phyloP scores from a whole-genome alignment of 1,140 invertebrate genomes.

The Pomacea maculata region DNA sequence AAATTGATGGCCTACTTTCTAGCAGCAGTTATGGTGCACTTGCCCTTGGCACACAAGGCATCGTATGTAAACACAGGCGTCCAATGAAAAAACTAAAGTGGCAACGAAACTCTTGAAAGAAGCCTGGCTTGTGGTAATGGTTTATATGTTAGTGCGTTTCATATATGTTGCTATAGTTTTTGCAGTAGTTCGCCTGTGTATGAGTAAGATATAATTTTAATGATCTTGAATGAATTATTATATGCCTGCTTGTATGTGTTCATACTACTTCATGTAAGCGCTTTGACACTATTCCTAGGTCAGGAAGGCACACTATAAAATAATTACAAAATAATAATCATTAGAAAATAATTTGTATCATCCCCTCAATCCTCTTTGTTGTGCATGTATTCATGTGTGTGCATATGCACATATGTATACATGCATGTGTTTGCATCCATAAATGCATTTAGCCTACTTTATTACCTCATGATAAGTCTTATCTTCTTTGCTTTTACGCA shows the following conservation, averaged over 20 bases:
- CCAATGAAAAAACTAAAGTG: no score
- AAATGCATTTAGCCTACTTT: not conserved
- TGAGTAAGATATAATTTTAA: not conserved
- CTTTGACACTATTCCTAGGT: not conserved
- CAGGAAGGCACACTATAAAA: not conserved
- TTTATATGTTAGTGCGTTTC: no score
- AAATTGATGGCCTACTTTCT: not conserved
- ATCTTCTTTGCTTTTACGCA: not conserved
- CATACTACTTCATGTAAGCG: not conserved
- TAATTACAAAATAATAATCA: not conserved
- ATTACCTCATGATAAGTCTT: not conserved
- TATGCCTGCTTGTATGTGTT: not conserved
- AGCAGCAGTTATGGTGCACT: not conserved
- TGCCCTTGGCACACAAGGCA: no score
- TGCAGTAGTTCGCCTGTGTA: not conserved
- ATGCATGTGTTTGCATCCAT: constrained; percentile 1
- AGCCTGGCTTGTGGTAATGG: no score
- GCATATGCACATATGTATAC: not conserved
- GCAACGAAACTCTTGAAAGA: no score
- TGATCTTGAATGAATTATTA: not conserved
- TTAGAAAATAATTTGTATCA: not conserved
- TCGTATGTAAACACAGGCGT: no score
- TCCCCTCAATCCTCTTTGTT: not conserved
- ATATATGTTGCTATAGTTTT: no score
- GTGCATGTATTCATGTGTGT: not conserved